Base-by-base conservation (phyloP, 1,140 invertebrate genomes). In the Caligus rogercresseyi region DNA sequence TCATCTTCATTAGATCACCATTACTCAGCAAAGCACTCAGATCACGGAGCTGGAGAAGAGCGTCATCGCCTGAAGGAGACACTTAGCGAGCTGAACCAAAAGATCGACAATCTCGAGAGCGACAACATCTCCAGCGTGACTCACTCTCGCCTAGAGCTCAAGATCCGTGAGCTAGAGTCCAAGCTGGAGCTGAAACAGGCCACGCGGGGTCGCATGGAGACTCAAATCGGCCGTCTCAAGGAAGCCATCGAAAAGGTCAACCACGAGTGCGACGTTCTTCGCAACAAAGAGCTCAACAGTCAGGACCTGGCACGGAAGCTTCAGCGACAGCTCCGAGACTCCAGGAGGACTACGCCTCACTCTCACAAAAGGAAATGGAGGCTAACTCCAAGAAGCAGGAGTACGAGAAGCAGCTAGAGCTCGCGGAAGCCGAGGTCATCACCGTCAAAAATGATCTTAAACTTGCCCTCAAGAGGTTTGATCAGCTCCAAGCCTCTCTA, bases 131-230 rank as follows among this genome's bases (percentile, higher is more conserved):
- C 82, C 68, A 81, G 82, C 72, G 80, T 86, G 69, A 81, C 78
- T 25, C 84, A 78, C 63, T 64, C 67, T 20, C 71, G 77, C 60
- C 77, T 88, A 59, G 86, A 90, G 71, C 78, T 86, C 67, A 85
- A 85, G 69, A 80, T 83, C 1, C 82, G 89, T 74, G 91, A 95
- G 69, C 74, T 94, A 52, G 89, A 94, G 71, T 88, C 86, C 0
- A 86, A 86, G 66, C 73, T 93, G 21, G 89, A 94, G 67, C 74
- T 94, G 59, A 90, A 95, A 70, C 82, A 84, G 69, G 89, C 88
- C 1, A 87, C 86, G 0, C 80, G 83, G 67, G 78, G 82, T 4
- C 80, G 89, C 24, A 72, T 90, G 1, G 89, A 94, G 63, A 65
- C 61, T 43, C 61, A 65, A 26, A 64, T 65, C 20, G 16, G 71